Percentiles rank a stretch among this genome's conserved stretches.
Conservation (phyloP, 2,888 invertebrate genomes). For the Sialis lutaria region DNA sequence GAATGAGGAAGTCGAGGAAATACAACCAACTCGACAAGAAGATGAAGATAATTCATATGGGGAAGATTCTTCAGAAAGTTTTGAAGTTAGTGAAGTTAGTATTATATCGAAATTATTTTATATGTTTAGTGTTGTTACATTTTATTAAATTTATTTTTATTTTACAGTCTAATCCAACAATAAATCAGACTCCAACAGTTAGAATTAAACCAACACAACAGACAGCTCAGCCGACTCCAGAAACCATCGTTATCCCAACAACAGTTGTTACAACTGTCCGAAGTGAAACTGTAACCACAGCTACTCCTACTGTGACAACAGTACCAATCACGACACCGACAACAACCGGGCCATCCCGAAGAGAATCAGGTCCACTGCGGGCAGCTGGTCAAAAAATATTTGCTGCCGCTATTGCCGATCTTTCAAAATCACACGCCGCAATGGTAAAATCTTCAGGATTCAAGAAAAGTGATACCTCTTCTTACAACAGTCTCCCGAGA, state of each 20-base stretch:
- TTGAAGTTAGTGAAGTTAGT: background rate
- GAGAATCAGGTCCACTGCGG: background rate
- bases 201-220: too few relatives aligned
- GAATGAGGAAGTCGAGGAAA: conserved; percentile 1
- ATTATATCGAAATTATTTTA: background rate
- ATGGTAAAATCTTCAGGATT: background rate
- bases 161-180: background rate
- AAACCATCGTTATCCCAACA: too few relatives aligned
- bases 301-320: too few relatives aligned
- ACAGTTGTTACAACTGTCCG: too few relatives aligned
- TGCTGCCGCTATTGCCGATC: conserved; percentile 1
- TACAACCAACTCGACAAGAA: background rate
- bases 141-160: background rate
- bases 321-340: background rate
- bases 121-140: background rate
- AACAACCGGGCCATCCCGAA: background rate
- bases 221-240: too few relatives aligned
- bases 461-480: background rate
- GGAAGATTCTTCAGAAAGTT: conserved; percentile 2
- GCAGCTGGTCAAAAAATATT: conserved; percentile 1
- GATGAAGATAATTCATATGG: conserved; percentile 2
- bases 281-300: too few relatives aligned
- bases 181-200: too few relatives aligned
- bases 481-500: background rate
- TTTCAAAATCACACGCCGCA: background rate